A percentile compares a stretch with the other conserved stretches of the same genome.
These are phyloP conservation scores for Acrobasis consociella DNA, from an alignment of 2,888 invertebrate genomes.

Conservation along the genomic window DNA sequence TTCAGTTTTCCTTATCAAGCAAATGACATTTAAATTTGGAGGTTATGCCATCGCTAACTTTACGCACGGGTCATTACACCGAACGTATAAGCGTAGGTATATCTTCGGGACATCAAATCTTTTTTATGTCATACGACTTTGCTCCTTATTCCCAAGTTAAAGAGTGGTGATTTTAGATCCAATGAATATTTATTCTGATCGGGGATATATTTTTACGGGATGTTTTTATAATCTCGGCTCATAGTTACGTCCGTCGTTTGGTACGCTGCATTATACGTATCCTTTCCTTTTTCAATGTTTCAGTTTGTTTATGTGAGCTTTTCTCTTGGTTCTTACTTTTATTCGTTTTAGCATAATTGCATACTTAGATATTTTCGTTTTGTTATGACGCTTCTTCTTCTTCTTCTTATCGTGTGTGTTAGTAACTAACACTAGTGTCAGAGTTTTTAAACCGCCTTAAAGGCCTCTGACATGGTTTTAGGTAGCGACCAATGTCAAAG, in stretches of 20 bases:
- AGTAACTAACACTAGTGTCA: too few relatives aligned
- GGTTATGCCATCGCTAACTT: constrained; percentile 53
- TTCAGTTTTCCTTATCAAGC: constrained; percentile 51
- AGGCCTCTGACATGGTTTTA: too few relatives aligned
- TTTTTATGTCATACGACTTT: constrained; percentile 25
- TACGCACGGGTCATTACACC: constrained; percentile 54
- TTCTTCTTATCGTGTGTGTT: too few relatives aligned
- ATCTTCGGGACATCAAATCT: constrained; percentile 1
- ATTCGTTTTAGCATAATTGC: not conserved
- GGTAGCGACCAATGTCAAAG: too few relatives aligned
- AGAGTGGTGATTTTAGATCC: constrained; percentile 22
- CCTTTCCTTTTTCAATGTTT: constrained; percentile 19
- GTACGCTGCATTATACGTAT: constrained; percentile 28
- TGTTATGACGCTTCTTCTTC: too few relatives aligned
- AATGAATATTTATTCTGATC: constrained; percentile 53
- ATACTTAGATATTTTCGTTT: not conserved
- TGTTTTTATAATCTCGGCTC: constrained; percentile 63
- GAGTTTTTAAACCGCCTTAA: too few relatives aligned
- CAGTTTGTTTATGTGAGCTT: constrained; percentile 12
- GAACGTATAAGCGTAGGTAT: constrained; percentile 38
- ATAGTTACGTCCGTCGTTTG: constrained; percentile 46
- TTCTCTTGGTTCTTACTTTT: not conserved
- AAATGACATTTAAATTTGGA: constrained; percentile 54
- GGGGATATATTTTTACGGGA: constrained; percentile 52
- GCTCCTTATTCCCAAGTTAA: constrained; percentile 23